These are phyloP conservation scores for Montipora foliosa DNA, from an alignment of 64 coral and sea anemone genomes.

Conservation along the genomic window DNA sequence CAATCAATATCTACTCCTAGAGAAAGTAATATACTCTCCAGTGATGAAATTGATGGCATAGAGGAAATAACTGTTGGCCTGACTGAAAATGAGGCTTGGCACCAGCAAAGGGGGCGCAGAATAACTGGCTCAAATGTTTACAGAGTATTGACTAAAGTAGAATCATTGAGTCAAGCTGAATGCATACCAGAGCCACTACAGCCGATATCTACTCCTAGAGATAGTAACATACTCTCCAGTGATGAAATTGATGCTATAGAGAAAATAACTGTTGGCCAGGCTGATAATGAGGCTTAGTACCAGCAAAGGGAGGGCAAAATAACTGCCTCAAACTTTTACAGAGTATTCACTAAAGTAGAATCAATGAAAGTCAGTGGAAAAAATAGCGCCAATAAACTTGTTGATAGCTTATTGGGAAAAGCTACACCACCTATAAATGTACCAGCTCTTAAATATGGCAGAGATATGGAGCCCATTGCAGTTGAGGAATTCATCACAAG, in stretches of 20 bases:
- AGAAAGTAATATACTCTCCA: neutral
- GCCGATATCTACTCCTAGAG: neutral
- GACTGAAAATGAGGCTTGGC: neutral
- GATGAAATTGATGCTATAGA: constrained; percentile 36
- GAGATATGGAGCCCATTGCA: constrained; percentile 60
- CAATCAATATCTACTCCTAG: constrained; percentile 1
- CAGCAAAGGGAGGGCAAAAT: constrained; percentile 26
- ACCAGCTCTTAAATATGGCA: constrained; percentile 64
- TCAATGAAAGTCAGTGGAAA: neutral
- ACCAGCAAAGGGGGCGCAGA: neutral
- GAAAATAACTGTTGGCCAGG: constrained; percentile 42
- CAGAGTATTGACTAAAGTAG: constrained; percentile 15
- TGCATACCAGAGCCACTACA: neutral
- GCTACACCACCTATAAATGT: constrained; percentile 63
- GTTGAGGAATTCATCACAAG: constrained; percentile 64
- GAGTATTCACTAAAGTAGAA: constrained; percentile 26
- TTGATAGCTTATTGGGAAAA: constrained; percentile 46
- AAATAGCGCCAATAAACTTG: constrained; percentile 23
- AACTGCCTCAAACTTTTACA: constrained; percentile 52
- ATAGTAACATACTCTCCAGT: constrained; percentile 27
- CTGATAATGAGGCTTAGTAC: constrained; percentile 51
- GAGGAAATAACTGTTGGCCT: too few species aligned
- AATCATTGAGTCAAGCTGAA: neutral
- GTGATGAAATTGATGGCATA: too few species aligned
- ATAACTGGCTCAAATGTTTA: constrained; percentile 1